Evolutionary conservation across 2,888 invertebrate genomes (phyloP).

Genomic region (Andrena marginata): DNA sequence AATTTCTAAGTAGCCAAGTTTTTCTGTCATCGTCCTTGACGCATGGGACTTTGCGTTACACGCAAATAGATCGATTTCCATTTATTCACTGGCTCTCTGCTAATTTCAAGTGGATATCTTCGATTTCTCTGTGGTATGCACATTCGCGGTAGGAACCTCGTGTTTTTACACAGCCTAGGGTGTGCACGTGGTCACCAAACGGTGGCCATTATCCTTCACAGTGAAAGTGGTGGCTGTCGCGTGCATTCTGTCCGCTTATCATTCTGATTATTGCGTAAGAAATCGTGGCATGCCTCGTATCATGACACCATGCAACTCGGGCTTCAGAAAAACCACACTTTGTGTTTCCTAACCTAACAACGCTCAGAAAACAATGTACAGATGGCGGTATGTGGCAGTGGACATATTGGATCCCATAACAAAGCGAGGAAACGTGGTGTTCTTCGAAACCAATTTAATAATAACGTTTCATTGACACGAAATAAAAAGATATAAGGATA

Average conservation of each 20-base stretch:
- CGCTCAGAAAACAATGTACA: background rate
- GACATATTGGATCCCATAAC: background rate
- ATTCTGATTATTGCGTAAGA: background rate
- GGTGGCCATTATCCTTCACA: background rate
- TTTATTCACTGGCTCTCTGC: background rate
- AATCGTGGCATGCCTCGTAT: background rate
- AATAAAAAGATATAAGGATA: background rate
- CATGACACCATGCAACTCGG: background rate
- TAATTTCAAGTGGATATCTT: background rate
- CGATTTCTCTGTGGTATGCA: background rate
- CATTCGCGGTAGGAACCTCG: too few relatives aligned
- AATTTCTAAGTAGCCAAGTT: background rate
- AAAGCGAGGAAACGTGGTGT: background rate
- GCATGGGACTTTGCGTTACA: background rate
- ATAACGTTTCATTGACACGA: background rate
- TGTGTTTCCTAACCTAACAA: background rate
- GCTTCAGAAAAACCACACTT: too few relatives aligned
- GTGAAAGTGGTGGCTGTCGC: background rate
- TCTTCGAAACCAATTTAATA: background rate
- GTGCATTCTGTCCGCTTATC: background rate
- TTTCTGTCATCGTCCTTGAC: background rate
- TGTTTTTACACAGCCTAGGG: background rate
- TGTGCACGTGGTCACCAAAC: background rate
- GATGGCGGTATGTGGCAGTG: slow-evolving; percentile 22
- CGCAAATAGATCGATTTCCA: background rate